Base-by-base conservation (phyloP, 23 tunicate species). In the Styela plicata region DNA sequence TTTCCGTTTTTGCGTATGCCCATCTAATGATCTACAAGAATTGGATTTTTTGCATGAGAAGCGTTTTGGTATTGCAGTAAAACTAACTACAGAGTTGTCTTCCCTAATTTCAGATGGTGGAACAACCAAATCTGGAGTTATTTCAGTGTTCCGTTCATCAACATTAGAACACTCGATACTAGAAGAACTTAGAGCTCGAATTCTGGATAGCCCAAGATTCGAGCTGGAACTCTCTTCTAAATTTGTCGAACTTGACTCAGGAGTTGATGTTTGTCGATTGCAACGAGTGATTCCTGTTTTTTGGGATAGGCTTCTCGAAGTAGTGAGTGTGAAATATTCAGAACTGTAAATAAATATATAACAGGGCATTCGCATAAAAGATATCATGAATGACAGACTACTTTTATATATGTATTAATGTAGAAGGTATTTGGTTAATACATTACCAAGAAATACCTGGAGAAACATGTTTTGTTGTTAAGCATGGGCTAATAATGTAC, bases 181-280 rank as follows among this genome's bases (percentile, higher is more conserved):
- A 67, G 71, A 67, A 18, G 71, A 18, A 24, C 71, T 67, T 22
- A 67, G 24, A 19, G 71, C 71, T 67, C 71, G 1, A 18, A 67
- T 67, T 67, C 71, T 67, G 1, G 71, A 67, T 29, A 67, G 17
- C 18, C 71, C 31, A 16, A 67, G 71, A 29, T 67, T 67, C 22
- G 71, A 67, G 22, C 22, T 29, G 16, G 31, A 29, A 25, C 30
- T 67, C 22, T 29, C 31, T 25, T 29, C 31, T 25, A 25, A 25
- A 1, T 67, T 29, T 67, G 71, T 25, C 22, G 31, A 29, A 0
- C 31, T 67, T 16, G 71, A 67, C 18, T 67, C 71, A 29, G 71
- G 71, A 67, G 71, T 67, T 18, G 71, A 67, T 18, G 71, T 67
- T 29, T 1, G 71, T 29, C 31, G 22, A 16, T 25, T 67, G 24